Conservation (phyloP, 2,797 vertebrate species). For the Chromobotia macracanthus region DNA sequence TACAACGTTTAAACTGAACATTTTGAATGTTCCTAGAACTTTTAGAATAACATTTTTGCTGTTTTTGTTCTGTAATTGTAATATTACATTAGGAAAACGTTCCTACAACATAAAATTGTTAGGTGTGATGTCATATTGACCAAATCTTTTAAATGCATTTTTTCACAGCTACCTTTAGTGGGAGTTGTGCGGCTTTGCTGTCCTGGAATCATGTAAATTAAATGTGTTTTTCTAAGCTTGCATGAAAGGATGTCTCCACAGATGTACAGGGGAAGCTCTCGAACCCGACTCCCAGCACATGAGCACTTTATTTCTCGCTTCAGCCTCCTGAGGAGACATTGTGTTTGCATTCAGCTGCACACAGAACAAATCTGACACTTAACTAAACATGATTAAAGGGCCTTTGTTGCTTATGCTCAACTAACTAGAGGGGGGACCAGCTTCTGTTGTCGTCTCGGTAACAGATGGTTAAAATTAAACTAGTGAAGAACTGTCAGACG, state of each 20-base stretch:
- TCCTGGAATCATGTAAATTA: not conserved
- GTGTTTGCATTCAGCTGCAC: not conserved
- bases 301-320: not conserved
- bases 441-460: constrained; percentile 17
- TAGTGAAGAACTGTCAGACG: constrained; percentile 58
- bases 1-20: no score
- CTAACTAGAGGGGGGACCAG: constrained; percentile 8
- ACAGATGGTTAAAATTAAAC: constrained; percentile 55
- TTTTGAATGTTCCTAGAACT: no score
- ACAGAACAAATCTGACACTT: constrained; percentile 14
- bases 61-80: no score
- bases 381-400: constrained; percentile 24
- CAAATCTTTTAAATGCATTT: not conserved
- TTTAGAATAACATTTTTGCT: no score
- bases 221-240: no score
- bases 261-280: no score
- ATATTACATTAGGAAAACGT: no score
- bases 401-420: constrained; percentile 9
- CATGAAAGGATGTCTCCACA: no score
- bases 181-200: not conserved
- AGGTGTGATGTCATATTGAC: not conserved
- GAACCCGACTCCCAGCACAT: not conserved
- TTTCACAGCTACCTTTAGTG: not conserved
- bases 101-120: no score
- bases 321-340: not conserved